Percentiles rank a stretch among this genome's conserved stretches.
Evolutionary conservation across 2,797 vertebrate species (phyloP).

Genomic region (Pachyuromys duprasi): DNA sequence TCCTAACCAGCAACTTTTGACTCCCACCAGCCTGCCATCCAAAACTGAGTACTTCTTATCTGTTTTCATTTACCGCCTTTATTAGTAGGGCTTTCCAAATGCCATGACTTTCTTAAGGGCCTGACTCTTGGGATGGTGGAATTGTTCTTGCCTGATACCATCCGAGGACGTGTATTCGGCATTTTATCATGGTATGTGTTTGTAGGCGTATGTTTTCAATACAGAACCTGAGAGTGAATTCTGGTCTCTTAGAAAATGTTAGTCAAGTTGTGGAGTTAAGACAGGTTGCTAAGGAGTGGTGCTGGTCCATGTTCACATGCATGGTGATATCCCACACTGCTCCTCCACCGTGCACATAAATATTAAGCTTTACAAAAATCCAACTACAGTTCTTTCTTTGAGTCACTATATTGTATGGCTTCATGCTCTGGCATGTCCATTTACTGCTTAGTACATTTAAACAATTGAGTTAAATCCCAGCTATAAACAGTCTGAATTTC

Average conservation of each 20-base stretch:
- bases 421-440: background rate
- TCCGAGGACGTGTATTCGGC: background rate
- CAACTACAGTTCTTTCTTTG: background rate
- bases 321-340: background rate
- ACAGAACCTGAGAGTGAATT: slow-evolving; percentile 14
- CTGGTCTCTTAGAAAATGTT: slow-evolving; percentile 20
- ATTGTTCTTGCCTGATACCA: background rate
- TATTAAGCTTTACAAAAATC: background rate
- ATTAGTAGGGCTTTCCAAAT: background rate
- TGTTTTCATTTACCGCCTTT: slow-evolving; percentile 36
- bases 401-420: background rate
- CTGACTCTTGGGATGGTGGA: background rate
- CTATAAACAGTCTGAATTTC: background rate
- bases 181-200: background rate
- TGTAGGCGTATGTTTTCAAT: background rate
- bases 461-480: background rate
- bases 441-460: slow-evolving; percentile 26
- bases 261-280: slow-evolving; percentile 24
- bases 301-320: background rate
- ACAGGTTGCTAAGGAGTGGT: background rate
- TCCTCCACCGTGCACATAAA: background rate
- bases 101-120: background rate
- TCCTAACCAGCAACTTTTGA: slow-evolving; percentile 7
- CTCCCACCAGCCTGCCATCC: background rate
- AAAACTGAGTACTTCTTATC: background rate